Evolutionary conservation across 2,113 vertebrate species (phyloP), one percentile per base, ranked within the genome.

Genomic region (Lipophrys pholis): DNA sequence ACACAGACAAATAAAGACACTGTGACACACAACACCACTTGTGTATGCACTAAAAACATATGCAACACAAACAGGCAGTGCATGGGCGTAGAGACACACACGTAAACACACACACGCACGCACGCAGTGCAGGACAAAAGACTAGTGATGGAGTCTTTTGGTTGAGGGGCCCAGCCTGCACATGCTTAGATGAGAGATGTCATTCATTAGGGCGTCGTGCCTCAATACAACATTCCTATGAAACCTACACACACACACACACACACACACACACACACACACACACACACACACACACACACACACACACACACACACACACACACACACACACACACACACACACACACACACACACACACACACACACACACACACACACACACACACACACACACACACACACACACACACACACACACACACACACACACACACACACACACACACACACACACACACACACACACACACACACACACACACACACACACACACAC

Each of bases 221-320:
- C 65, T 82, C 64, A 84, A 85, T 55, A 75, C 58, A 80, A 68
- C 75, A 90, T 89, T 89, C 84, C 84, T 78, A 69, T 63, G 59
- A 70, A 69, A 55, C 62, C 59, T 40, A 39, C 58, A 81, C 55
- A 60, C 50, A 58, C 40, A 39, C 53, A 49, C 58, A 68, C 39
- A 17, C 48, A 55, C 61, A 39, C 30, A 30, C 21, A 30, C 21
- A 30, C 21, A 30, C 21, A 30, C 21, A 30, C 21, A 30, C 21
- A 30, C 21, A 30, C 21, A 30, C 21, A 30, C 21, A 30, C 21
- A 30, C 21, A 30, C 21, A 30, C 21, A 30, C 21, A 30, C 21
- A 30, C 2, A 30, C 21, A 30, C 21, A 30, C 17, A 61, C 68
- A 82, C 9, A 30, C 21, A 30, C 2, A 30, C 21, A 30, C 21